Evolutionary conservation across 2,888 invertebrate species (phyloP), one percentile per base, ranked within the genome.

Genomic region (Drosophila parthenogenetica): DNA sequence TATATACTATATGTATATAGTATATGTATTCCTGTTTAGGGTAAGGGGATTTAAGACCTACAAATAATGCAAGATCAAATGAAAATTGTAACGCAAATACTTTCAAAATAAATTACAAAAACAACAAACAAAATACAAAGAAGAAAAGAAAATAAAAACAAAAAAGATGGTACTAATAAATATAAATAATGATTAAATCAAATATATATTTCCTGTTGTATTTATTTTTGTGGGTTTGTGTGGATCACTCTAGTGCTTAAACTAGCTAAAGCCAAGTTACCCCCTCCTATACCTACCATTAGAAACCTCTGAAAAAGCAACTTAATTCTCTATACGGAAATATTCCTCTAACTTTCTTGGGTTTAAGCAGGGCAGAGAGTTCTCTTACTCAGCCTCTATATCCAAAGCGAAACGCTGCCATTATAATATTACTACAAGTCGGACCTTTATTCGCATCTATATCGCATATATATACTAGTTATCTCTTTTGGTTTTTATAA

Each of bases 371-470:
- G n/a, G n/a, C n/a, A n/a, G 22, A 22, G 22, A 22, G 5, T 5
- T 5, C 22, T 22, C 22, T 5, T 5, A 22, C 22, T 22, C 22
- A 5, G 5, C 22, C n/a, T n/a, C n/a, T 3, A 5, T 22, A 0
- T 22, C 22, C 22, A 22, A 22, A 22, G 22, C 22, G 22, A 22
- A 22, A 22, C 22, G 22, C 22, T 22, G 22, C 2, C 22, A 5
- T 5, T 22, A 22, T 22, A 22, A 22, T 83, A 77, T 77, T 83
- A 76, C 82, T 83, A 83, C 82, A 83, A 67, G 70, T 83, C 86
- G 82, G 84, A 86, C 77, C 60, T 83, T 82, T 82, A 86, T 82
- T 85, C 79, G 29, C 65, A 67, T 60, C 66, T 79, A 66, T 58
- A 63, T 57, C 65, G 49, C 65, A 14, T 71, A 57, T 71, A 61